Evolutionary conservation across 2,888 invertebrate species (phyloP).

Genomic region (Cancer borealis): DNA sequence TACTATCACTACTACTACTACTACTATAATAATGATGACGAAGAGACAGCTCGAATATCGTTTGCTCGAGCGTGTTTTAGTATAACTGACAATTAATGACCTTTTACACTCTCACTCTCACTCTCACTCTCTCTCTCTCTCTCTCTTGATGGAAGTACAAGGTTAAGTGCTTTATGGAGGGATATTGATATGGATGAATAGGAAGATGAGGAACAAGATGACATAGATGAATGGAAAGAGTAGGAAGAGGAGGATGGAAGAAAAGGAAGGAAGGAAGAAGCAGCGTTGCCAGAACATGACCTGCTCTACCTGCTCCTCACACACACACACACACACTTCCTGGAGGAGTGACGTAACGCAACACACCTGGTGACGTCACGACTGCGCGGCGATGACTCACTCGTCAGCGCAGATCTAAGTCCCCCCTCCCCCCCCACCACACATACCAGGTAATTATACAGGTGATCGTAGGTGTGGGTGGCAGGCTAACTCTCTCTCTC

Average conservation of each 20-base stretch:
- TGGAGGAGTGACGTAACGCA: neutral
- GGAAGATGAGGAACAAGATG: neutral
- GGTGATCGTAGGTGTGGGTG: neutral
- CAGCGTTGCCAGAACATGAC: neutral
- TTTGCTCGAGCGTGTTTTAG: too few relatives aligned
- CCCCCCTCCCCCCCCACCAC: neutral
- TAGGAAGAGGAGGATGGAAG: neutral
- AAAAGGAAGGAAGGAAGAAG: too few relatives aligned
- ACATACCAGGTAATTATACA: neutral
- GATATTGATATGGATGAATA: neutral
- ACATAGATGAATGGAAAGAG: constrained; percentile 14
- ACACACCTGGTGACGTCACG: constrained; percentile 2
- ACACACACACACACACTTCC: neutral
- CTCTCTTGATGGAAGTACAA: neutral
- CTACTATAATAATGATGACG: neutral
- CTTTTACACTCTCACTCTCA: too few relatives aligned
- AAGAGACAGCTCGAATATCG: neutral
- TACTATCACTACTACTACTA: neutral
- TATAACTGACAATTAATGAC: too few relatives aligned
- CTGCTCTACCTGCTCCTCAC: neutral
- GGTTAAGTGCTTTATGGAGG: neutral
- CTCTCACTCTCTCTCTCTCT: neutral
- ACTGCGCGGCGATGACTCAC: neutral
- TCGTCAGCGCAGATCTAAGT: neutral
- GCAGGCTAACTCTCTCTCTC: neutral